These are phyloP conservation scores for Caenorhabditis sp. DNA, from an alignment of 2,888 invertebrate species.

Conservation along the genomic window DNA sequence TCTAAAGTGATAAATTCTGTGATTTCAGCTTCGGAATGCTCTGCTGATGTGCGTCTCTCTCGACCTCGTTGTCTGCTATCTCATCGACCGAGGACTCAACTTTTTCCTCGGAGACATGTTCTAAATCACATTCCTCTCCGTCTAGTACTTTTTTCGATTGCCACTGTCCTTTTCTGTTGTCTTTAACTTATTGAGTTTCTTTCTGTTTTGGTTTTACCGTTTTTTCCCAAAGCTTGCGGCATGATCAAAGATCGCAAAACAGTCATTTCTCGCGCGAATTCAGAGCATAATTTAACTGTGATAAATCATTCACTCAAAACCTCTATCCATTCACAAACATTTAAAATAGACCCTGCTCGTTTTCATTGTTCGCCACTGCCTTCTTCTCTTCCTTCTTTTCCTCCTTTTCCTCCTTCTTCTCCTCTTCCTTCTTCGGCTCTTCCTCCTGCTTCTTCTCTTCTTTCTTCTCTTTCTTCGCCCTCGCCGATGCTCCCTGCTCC, in stretches of 20 bases:
- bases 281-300: slow-evolving; percentile 45
- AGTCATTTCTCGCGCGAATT: slow-evolving; percentile 21
- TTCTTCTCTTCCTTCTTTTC: background rate
- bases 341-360: too few species aligned
- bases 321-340: background rate
- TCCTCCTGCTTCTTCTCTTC: background rate
- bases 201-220: slow-evolving; percentile 20
- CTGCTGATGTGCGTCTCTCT: slow-evolving; percentile 88
- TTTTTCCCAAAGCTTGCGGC: slow-evolving; percentile 13
- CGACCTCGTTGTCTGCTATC: slow-evolving; percentile 89
- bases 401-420: background rate
- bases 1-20: background rate
- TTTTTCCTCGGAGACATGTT: slow-evolving; percentile 72
- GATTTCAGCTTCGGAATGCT: slow-evolving; percentile 88
- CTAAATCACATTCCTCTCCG: slow-evolving; percentile 12
- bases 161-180: background rate
- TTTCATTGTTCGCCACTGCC: too few species aligned
- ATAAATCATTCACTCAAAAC: background rate
- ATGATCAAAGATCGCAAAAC: slow-evolving; percentile 14
- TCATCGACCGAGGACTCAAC: slow-evolving; percentile 84
- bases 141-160: background rate
- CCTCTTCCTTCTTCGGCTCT: background rate
- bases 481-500: background rate
- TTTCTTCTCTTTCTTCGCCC: background rate
- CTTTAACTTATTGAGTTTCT: slow-evolving; percentile 21